Evolutionary conservation across 1,140 invertebrate species (phyloP).

Genomic region (Paraescarpia echinospica): DNA sequence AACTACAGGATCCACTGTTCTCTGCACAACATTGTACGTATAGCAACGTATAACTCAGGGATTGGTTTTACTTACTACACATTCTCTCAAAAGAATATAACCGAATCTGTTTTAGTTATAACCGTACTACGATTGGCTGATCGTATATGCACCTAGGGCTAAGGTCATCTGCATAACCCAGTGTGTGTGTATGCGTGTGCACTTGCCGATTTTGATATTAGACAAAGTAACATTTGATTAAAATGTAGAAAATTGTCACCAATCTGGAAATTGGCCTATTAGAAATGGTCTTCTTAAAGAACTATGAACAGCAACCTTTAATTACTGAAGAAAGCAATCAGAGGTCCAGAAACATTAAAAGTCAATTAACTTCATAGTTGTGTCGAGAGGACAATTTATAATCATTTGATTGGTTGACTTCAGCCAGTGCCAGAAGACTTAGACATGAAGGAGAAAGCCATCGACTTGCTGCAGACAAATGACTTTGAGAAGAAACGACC

Average conservation of each 20-base stretch:
- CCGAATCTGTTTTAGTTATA: background rate
- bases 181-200: background rate
- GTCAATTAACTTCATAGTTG: background rate
- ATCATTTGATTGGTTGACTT: constrained; percentile 47
- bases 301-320: too few species aligned
- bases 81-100: background rate
- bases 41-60: background rate
- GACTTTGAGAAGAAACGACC: constrained; percentile 78
- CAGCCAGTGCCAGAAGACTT: constrained; percentile 79
- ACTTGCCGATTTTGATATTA: background rate
- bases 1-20: constrained; percentile 90
- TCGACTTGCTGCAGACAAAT: constrained; percentile 70
- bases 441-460: constrained; percentile 82
- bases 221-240: constrained; percentile 6
- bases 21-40: constrained; percentile 78
- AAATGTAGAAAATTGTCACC: too few species aligned
- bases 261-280: too few species aligned
- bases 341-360: too few species aligned
- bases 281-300: too few species aligned
- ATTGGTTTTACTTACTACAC: background rate
- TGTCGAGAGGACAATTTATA: constrained; percentile 8
- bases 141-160: background rate
- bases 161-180: background rate
- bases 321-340: too few species aligned
- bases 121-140: background rate